Evolutionary conservation across 2,888 invertebrate genomes (phyloP), one percentile per base, ranked within the genome.

Genomic region (Stomorhina lunata): DNA sequence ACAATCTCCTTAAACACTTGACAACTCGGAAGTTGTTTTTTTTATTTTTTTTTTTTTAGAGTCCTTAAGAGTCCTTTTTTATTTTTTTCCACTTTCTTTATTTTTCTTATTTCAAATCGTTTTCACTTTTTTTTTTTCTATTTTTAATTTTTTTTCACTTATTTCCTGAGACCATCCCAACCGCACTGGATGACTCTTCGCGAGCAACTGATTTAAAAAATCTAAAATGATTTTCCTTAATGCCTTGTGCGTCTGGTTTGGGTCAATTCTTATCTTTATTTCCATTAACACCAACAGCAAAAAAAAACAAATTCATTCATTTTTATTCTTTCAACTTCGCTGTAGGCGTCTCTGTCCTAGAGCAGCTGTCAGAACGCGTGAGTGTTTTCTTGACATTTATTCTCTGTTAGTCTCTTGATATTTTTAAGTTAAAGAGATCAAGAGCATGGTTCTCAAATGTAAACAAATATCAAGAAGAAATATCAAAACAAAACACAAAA

Each of bases 131-230:
- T 81, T 61, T 77, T 77, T 29, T 66, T 77, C 63, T 63, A 77
- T 75, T 63, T 83, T 61, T 84, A 83, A 34, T 17, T 27, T 68
- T 84, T 73, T 84, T 84, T 55, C 68, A 75, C 59, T 84, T 83
- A 43, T 75, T 59, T 63, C 75, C 73, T 53, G 25, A 80, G 84
- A 84, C 77, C 81, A 85, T 85, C 43, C 89, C 90, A 90, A 90
- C 91, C 90, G 88, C 88, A 89, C 89, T 88, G 89, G 87, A 89
- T 87, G 90, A 87, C 89, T 88, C 89, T 87, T 88, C 88, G 87
- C 87, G 87, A 89, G 87, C 88, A 89, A 91, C 91, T 91, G 88
- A 91, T 86, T 85, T 85, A 40, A 76, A 69, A 82, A 84, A 66
- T 81, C 63, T 61, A 79, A 84, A 84, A 85, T 77, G 50, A 85